Conservation (phyloP, 37 sponge, comb jelly and placozoan genomes). For the Cliona cf. orientalis region DNA sequence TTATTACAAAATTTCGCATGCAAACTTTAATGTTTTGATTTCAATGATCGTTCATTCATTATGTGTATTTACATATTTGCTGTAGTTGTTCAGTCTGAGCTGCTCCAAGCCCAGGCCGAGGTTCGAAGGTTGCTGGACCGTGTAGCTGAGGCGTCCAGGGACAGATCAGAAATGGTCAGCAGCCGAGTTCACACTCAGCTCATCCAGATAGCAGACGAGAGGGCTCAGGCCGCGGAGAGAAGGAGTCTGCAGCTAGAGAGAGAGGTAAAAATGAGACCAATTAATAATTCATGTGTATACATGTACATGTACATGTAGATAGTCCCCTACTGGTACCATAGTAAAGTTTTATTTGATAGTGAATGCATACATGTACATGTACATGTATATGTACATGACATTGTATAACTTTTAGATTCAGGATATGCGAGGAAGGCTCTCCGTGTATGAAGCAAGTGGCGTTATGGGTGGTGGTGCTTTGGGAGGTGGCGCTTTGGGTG, state of each 20-base stretch:
- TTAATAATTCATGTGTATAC: constrained; percentile 27
- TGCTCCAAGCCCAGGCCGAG: constrained; percentile 78
- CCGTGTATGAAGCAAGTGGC: not conserved
- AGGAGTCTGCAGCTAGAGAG: constrained; percentile 50
- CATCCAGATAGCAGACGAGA: constrained; percentile 75
- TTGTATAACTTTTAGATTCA: constrained; percentile 6
- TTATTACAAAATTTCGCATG: no score
- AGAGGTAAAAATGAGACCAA: constrained; percentile 65
- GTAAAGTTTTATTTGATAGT: not conserved
- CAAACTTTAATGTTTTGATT: no score
- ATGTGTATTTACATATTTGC: not conserved
- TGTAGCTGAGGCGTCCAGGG: constrained; percentile 57
- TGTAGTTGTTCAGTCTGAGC: constrained; percentile 73
- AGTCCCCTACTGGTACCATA: not conserved
- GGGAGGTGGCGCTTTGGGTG: not conserved
- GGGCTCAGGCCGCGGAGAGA: constrained; percentile 61
- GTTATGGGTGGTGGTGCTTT: not conserved
- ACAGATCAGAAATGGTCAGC: constrained; percentile 82
- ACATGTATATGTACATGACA: no score
- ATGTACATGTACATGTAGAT: constrained; percentile 26
- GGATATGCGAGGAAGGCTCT: not conserved
- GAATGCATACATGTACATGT: not conserved
- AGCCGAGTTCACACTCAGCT: constrained; percentile 71
- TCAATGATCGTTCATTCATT: not conserved
- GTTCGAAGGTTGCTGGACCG: constrained; percentile 71